Percentiles rank a stretch among this genome's conserved stretches.
These are phyloP conservation scores for Scomber colias DNA, from an alignment of 2,113 vertebrate genomes.

Conservation along the genomic window DNA sequence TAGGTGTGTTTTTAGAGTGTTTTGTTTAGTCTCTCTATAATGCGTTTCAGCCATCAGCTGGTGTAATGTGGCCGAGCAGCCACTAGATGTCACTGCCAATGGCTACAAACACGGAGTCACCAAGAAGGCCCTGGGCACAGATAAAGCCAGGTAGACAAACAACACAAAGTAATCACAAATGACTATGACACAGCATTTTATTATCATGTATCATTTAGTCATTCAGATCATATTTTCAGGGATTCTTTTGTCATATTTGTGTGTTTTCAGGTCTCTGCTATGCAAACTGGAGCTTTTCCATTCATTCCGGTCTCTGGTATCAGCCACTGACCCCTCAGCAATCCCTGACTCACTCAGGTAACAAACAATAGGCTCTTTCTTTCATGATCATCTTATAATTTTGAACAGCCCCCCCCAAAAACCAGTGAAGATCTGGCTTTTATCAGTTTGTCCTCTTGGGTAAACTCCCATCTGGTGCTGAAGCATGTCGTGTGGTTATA, in stretches of 20 bases:
- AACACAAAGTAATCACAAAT: no score
- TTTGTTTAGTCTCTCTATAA: neutral
- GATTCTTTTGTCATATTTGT: neutral
- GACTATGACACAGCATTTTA: neutral
- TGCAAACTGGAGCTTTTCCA: conserved; percentile 94
- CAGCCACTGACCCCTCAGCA: conserved; percentile 80
- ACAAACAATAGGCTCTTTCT: conserved; percentile 21
- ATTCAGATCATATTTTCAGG: no score
- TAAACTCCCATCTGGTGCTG: neutral
- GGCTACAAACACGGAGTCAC: conserved; percentile 96
- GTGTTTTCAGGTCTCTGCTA: conserved; percentile 88
- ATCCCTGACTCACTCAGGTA: conserved; percentile 92
- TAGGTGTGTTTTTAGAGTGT: neutral
- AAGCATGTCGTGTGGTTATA: neutral
- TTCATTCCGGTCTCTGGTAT: conserved; percentile 88
- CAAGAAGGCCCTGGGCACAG: conserved; percentile 86
- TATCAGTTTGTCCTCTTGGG: neutral
- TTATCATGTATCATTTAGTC: no score
- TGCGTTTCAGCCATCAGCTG: conserved; percentile 92
- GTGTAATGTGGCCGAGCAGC: conserved; percentile 90
- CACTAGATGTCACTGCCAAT: conserved; percentile 94
- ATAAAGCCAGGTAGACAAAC: conserved; percentile 86
- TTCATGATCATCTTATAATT: neutral
- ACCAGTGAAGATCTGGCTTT: neutral
- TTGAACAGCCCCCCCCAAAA: neutral